phyloP scores from a whole-genome alignment of 2,113 vertebrate genomes.

The Perccottus glenii region DNA sequence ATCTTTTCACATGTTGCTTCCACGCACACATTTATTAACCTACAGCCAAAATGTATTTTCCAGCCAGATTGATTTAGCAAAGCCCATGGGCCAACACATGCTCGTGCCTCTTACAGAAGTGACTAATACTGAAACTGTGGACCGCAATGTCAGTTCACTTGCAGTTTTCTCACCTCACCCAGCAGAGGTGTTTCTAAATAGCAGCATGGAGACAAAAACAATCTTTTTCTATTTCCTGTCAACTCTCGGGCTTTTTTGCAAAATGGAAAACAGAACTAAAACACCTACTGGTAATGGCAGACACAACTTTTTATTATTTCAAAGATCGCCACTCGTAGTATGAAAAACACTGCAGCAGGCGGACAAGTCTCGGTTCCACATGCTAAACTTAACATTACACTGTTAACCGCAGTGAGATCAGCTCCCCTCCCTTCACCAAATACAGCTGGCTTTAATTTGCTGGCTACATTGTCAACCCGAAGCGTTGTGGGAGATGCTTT shows the following conservation, averaged over 20 bases:
- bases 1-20: too few relatives aligned
- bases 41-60: too few relatives aligned
- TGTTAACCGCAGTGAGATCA: conserved; percentile 25
- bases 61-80: too few relatives aligned
- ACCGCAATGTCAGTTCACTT: neutral
- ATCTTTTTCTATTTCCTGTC: conserved; percentile 2
- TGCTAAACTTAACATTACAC: conserved; percentile 25
- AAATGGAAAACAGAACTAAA: conserved; percentile 28
- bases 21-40: too few relatives aligned
- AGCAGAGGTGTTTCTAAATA: conserved; percentile 48
- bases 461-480: conserved; percentile 23
- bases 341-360: conserved; percentile 13
- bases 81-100: neutral
- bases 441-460: conserved; percentile 46
- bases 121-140: neutral
- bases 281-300: neutral
- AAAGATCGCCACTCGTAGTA: neutral
- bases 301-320: neutral
- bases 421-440: conserved; percentile 12
- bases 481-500: conserved; percentile 25
- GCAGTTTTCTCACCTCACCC: conserved; percentile 47
- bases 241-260: conserved; percentile 20
- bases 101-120: neutral
- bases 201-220: conserved; percentile 26
- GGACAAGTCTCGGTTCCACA: conserved; percentile 1